phyloP scores from a whole-genome alignment of 2,797 vertebrate genomes.

The Coccyzus lansbergi region DNA sequence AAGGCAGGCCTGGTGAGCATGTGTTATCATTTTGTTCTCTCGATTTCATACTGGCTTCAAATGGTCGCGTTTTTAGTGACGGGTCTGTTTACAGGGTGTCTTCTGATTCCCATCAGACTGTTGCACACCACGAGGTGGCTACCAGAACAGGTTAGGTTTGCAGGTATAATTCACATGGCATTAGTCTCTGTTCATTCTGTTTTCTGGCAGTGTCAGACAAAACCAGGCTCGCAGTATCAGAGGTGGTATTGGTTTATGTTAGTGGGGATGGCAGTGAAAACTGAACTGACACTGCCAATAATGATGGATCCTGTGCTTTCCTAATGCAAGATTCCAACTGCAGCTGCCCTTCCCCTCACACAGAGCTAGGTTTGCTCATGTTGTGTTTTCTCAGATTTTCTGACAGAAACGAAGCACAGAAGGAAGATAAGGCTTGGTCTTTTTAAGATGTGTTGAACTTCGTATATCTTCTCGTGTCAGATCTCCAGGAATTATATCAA shows the following conservation, averaged over 20 bases:
- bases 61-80: not conserved
- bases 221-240: not conserved
- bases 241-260: not conserved
- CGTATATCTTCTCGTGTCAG: not conserved
- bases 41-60: not conserved
- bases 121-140: no score
- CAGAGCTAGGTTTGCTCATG: not conserved
- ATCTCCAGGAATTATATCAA: not conserved
- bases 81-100: not conserved
- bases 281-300: not conserved
- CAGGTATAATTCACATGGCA: fast-evolving
- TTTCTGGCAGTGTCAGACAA: not conserved
- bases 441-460: not conserved
- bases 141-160: not conserved
- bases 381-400: not conserved
- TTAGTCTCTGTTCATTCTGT: not conserved
- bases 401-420: not conserved
- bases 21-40: not conserved
- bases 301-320: not conserved
- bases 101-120: not conserved
- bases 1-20: not conserved
- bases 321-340: not conserved
- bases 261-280: not conserved
- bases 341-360: not conserved
- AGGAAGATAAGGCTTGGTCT: not conserved